Evolutionary conservation across 2,797 vertebrate genomes (phyloP), one percentile per base, ranked within the genome.

Genomic region (Pseudochaenichthys georgianus): DNA sequence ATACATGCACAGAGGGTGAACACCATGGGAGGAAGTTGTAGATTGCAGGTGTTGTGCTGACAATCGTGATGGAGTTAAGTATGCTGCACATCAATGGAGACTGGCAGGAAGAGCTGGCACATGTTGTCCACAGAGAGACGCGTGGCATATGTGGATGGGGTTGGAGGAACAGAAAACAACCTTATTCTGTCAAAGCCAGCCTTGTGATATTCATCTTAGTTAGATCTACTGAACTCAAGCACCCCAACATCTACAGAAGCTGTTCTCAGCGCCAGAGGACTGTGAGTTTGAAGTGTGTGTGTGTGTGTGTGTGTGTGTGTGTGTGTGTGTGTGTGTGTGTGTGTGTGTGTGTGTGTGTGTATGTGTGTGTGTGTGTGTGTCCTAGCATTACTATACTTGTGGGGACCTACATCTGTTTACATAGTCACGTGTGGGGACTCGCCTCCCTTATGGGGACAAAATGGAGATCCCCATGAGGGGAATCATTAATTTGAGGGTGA

Each of bases 41-140:
- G 84, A 82, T 83, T 13, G 62, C 86, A 92, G 86, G 83, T 90
- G 86, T 80, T 78, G 82, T 73, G 71, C 57, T 85, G 70, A 60
- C 59, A 60, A 83, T 80, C 54, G 57, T 78, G 82, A 90, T 89
- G 21, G 71, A 86, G 85, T 81, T 82, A 73, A 73, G 73, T 69
- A 81, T 64, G 76, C 65, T 78, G 77, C 79, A 86, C 82, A 80
- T 84, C 87, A 81, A 83, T 64, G 52, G 59, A 23, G 45, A 64
- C 62, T 70, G 71, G 82, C 77, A 64, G 77, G 41, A 75, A 34
- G 64, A 76, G 77, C 64, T 85, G 76, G 77, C 89, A 84, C 85
- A 78, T 86, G 86, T 78, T 73, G 78, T 75, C 84, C 79, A 6
- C 52, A 68, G 73, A 82, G 83, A 87, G 75, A 77, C 1, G 13